Evolutionary conservation across 2,797 vertebrate species (phyloP).

Genomic region (Allenopithecus nigroviridis): DNA sequence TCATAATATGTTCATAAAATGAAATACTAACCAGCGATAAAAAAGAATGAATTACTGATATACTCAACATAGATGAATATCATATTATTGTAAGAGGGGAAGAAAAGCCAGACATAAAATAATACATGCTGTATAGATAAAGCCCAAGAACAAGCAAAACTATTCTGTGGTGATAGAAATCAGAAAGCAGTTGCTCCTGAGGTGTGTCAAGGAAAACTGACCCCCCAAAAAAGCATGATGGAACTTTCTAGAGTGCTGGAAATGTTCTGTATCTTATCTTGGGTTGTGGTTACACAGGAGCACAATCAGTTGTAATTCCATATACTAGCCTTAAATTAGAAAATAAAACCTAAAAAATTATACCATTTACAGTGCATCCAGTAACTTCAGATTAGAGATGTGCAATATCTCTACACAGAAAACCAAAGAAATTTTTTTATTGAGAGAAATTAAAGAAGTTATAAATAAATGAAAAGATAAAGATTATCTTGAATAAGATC

Average conservation of each 20-base stretch:
- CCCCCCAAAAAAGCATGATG: not conserved
- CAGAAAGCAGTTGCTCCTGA: not conserved
- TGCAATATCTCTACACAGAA: not conserved
- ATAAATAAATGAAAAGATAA: not conserved
- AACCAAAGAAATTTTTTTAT: not conserved
- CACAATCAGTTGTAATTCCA: not conserved
- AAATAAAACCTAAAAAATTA: not conserved
- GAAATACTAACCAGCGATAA: not conserved
- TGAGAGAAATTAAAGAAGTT: not conserved
- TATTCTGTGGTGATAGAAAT: not conserved
- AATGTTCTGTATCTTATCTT: not conserved
- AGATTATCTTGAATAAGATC: not conserved
- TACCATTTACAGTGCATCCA: not conserved
- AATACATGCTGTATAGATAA: not conserved
- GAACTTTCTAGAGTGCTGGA: not conserved
- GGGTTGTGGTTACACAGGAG: not conserved
- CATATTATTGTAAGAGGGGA: not conserved
- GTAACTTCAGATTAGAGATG: not conserved
- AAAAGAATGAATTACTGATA: not conserved
- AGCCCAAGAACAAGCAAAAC: not conserved
- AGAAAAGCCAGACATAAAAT: not conserved
- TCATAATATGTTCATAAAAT: not conserved
- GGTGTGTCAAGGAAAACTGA: not conserved
- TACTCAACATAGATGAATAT: not conserved
- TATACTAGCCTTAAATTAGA: not conserved